Percentiles rank a stretch among this genome's conserved stretches.
phyloP scores from a whole-genome alignment of 2,888 invertebrate species.

The Meteorus cinctellus region DNA sequence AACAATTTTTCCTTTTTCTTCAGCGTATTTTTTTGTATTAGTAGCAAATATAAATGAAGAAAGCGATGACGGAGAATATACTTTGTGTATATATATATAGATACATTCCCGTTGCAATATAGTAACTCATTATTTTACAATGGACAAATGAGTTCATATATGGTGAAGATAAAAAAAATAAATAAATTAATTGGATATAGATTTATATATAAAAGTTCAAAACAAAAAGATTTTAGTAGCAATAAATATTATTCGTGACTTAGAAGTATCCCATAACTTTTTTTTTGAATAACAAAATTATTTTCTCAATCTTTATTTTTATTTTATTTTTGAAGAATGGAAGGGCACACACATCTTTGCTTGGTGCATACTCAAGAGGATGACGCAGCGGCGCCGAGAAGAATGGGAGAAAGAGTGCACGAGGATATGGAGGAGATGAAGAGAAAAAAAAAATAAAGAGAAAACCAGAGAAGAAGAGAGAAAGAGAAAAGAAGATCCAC shows the following conservation, averaged over 20 bases:
- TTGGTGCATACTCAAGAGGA: conserved; percentile 38
- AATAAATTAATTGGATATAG: neutral
- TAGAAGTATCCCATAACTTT: neutral
- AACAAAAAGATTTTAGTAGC: neutral
- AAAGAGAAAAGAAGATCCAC: neutral
- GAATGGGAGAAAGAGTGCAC: neutral
- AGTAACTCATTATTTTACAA: conserved; percentile 7
- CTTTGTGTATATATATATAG: neutral
- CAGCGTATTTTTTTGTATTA: conserved; percentile 40
- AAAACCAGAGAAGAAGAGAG: neutral
- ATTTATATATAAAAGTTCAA: neutral
- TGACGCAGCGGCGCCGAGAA: conserved; percentile 26
- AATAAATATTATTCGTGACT: conserved; percentile 1
- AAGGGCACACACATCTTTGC: neutral
- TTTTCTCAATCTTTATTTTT: neutral
- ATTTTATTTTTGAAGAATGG: neutral
- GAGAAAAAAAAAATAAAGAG: too few species aligned
- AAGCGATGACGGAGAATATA: conserved; percentile 12
- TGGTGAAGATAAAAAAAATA: neutral
- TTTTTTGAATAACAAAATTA: neutral
- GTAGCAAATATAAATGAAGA: conserved; percentile 24
- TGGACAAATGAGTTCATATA: conserved; percentile 1
- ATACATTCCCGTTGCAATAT: conserved; percentile 18
- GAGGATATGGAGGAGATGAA: too few species aligned
- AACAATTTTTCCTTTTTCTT: conserved; percentile 27